Evolutionary conservation across 2,888 invertebrate species (phyloP).

Genomic region (Taphrorychus bicolor): DNA sequence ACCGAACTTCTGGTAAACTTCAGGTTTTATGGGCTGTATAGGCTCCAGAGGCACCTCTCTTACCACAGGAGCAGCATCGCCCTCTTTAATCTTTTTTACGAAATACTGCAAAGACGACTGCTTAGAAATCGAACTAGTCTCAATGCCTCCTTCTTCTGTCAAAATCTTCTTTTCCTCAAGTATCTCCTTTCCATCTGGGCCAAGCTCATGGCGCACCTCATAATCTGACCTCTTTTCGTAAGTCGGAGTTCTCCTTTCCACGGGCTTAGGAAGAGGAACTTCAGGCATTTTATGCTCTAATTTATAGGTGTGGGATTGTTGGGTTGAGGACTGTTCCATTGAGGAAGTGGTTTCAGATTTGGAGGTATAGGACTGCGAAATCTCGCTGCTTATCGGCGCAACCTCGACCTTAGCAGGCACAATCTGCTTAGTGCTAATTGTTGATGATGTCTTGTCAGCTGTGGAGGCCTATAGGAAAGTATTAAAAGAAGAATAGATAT

Average conservation of each 20-base stretch:
- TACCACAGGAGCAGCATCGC: conserved; percentile 58
- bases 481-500: conserved; percentile 37
- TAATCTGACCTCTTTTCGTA: conserved; percentile 49
- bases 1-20: conserved; percentile 58
- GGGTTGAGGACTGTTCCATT: conserved; percentile 54
- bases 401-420: conserved; percentile 43
- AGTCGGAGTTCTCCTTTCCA: conserved; percentile 42
- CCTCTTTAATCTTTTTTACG: conserved; percentile 68
- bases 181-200: conserved; percentile 35
- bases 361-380: conserved; percentile 49
- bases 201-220: conserved; percentile 46
- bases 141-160: conserved; percentile 57
- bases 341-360: conserved; percentile 55
- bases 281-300: conserved; percentile 55
- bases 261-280: conserved; percentile 51
- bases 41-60: conserved; percentile 45
- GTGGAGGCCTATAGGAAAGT: conserved; percentile 50
- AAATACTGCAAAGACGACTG: conserved; percentile 72
- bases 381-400: conserved; percentile 44
- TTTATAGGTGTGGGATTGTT: conserved; percentile 56
- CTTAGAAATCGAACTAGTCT: conserved; percentile 68
- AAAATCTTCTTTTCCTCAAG: conserved; percentile 47
- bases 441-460: conserved; percentile 52
- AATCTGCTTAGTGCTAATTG: conserved; percentile 45
- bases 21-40: conserved; percentile 53